Percentiles rank a stretch among this genome's conserved stretches.
phyloP scores from a whole-genome alignment of 2,888 invertebrate genomes.

The Mechanitis messenoides region DNA sequence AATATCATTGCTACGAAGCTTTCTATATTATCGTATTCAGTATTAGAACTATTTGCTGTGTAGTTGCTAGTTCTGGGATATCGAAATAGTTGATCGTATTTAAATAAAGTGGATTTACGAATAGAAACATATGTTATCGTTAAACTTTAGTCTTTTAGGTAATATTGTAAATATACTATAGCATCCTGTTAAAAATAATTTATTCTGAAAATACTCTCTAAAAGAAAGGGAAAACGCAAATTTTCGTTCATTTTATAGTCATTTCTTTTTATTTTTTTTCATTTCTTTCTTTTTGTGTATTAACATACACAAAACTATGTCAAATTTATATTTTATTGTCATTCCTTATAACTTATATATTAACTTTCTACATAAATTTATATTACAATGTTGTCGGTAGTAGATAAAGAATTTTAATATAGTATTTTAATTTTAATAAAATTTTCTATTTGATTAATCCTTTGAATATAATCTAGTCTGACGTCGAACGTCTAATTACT shows the following conservation, averaged over 20 bases:
- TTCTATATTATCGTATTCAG: slow-evolving; percentile 1
- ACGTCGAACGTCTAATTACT: slow-evolving; percentile 12
- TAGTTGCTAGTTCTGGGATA: neutral
- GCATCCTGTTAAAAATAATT: no score
- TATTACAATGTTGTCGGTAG: neutral
- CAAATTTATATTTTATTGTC: neutral
- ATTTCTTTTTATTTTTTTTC: no score
- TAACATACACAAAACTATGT: neutral
- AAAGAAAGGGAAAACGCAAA: no score
- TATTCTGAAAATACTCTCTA: no score
- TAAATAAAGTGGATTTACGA: neutral
- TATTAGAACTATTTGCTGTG: neutral
- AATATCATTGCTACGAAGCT: slow-evolving; percentile 1
- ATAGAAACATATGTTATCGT: no score
- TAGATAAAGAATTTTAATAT: neutral
- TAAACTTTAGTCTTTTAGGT: no score
- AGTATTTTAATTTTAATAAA: neutral
- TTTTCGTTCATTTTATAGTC: no score
- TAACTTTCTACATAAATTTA: neutral
- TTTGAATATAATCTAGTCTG: neutral
- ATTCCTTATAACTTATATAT: neutral
- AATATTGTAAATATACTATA: no score
- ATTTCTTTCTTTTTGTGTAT: no score
- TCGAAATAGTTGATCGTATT: neutral
- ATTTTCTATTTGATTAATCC: neutral